Evolutionary conservation across 1,140 invertebrate genomes (phyloP).

Genomic region (Drosophila kohkoa): DNA sequence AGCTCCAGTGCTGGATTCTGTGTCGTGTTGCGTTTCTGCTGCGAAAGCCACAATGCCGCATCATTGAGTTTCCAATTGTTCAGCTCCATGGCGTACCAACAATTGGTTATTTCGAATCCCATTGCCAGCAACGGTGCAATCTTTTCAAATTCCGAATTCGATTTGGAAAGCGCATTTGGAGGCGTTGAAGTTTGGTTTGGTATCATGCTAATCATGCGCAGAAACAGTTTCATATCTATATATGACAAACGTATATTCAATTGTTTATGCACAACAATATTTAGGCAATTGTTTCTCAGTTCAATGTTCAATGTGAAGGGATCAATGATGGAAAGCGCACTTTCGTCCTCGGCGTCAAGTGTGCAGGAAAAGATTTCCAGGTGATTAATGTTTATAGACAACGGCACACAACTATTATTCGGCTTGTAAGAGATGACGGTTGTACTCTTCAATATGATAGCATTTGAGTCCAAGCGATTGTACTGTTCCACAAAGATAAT

Average conservation of each 20-base stretch:
- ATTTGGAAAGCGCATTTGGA: conserved; percentile 76
- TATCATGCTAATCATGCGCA: conserved; percentile 94
- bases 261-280: conserved; percentile 88
- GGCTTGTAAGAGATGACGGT: conserved; percentile 94
- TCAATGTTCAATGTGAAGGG: conserved; percentile 94
- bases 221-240: conserved; percentile 96
- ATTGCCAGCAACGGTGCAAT: conserved; percentile 85
- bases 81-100: conserved; percentile 88
- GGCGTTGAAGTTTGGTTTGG: conserved; percentile 91
- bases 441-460: conserved; percentile 97
- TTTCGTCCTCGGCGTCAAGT: conserved; percentile 96
- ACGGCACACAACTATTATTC: conserved; percentile 89
- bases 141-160: conserved; percentile 63
- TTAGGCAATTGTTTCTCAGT: conserved; percentile 86
- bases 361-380: conserved; percentile 98
- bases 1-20: conserved; percentile 62
- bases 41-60: conserved; percentile 91
- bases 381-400: conserved; percentile 95
- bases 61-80: conserved; percentile 91
- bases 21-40: conserved; percentile 56
- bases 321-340: conserved; percentile 97
- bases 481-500: conserved; percentile 97
- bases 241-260: conserved; percentile 96
- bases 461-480: conserved; percentile 94
- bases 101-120: conserved; percentile 91